Percentiles rank a stretch among this genome's conserved stretches.
Evolutionary conservation across 2,888 invertebrate species (phyloP).

Genomic region (Dastarcus helophoroides): DNA sequence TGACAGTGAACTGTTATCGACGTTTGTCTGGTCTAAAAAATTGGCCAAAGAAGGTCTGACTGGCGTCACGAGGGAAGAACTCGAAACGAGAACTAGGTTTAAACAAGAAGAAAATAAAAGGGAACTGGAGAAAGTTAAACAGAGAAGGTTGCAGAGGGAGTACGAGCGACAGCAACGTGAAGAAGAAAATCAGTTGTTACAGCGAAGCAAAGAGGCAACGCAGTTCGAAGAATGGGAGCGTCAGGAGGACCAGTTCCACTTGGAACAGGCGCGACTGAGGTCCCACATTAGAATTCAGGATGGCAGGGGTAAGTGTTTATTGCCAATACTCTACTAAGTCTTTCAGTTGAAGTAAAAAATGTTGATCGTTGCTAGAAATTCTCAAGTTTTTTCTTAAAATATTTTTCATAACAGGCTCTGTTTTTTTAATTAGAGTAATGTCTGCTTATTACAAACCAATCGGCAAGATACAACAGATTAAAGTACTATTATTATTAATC

Average conservation of each 20-base stretch:
- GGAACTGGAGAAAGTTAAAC: conserved; percentile 91
- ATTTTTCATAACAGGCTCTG: too few species aligned
- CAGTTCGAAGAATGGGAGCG: conserved; percentile 89
- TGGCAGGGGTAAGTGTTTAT: conserved; percentile 65
- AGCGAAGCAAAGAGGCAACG: conserved; percentile 80
- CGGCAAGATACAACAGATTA: too few species aligned
- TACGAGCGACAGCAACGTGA: conserved; percentile 72
- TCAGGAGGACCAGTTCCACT: conserved; percentile 95
- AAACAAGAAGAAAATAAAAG: conserved; percentile 86
- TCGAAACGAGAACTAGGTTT: conserved; percentile 70
- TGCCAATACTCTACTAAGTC: too few species aligned
- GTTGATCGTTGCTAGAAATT: too few species aligned
- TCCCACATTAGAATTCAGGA: conserved; percentile 94
- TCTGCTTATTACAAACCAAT: too few species aligned
- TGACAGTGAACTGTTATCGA: conserved; percentile 86
- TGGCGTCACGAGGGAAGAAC: conserved; percentile 62
- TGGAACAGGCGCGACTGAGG: conserved; percentile 88
- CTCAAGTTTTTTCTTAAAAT: too few species aligned
- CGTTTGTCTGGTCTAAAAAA: conserved; percentile 96
- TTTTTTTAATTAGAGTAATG: too few species aligned
- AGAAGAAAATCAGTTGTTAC: conserved; percentile 71
- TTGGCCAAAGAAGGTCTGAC: conserved; percentile 84
- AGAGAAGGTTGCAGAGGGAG: conserved; percentile 79
- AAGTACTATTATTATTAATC: too few species aligned
- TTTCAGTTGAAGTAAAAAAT: too few species aligned